Evolutionary conservation across 2,797 vertebrate genomes (phyloP).

Genomic region (Falco cherrug): DNA sequence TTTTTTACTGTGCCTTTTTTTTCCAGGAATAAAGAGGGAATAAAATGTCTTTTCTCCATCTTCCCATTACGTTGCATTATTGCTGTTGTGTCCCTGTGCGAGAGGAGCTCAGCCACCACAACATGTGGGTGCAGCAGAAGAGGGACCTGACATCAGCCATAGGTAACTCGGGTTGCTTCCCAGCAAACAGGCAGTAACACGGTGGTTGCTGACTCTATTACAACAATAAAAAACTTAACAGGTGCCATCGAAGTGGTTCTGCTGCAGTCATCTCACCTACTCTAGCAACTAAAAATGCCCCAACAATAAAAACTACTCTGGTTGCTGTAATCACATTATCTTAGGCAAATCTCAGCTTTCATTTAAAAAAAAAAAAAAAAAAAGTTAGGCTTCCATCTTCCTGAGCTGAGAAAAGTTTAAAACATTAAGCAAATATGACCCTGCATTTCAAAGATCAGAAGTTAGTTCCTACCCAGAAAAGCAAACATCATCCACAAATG

Average conservation of each 20-base stretch:
- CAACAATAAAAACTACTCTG: not conserved
- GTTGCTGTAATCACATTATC: not conserved
- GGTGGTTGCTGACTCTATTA: not conserved
- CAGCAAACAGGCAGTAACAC: not conserved
- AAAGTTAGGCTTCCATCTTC: conserved; percentile 14
- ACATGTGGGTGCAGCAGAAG: not conserved
- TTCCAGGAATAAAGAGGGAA: not conserved
- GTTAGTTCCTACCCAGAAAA: not conserved
- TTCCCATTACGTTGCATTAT: not conserved
- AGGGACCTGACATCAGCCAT: not conserved
- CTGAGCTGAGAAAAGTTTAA: conserved; percentile 40
- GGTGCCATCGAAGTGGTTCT: not conserved
- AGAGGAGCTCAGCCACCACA: not conserved
- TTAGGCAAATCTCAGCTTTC: conserved; percentile 22
- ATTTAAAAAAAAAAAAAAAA: not conserved
- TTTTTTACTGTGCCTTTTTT: not conserved
- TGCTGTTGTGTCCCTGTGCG: not conserved
- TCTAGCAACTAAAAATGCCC: not conserved
- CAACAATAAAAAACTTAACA: not conserved
- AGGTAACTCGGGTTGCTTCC: not conserved
- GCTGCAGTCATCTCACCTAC: not conserved
- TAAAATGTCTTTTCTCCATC: not conserved
- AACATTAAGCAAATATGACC: conserved; percentile 2
- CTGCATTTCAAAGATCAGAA: conserved; percentile 21
- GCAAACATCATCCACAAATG: not conserved